A percentile compares a stretch with the other conserved stretches of the same genome.
phyloP scores from a whole-genome alignment of 1,140 invertebrate genomes.

The Amyelois transitella region DNA sequence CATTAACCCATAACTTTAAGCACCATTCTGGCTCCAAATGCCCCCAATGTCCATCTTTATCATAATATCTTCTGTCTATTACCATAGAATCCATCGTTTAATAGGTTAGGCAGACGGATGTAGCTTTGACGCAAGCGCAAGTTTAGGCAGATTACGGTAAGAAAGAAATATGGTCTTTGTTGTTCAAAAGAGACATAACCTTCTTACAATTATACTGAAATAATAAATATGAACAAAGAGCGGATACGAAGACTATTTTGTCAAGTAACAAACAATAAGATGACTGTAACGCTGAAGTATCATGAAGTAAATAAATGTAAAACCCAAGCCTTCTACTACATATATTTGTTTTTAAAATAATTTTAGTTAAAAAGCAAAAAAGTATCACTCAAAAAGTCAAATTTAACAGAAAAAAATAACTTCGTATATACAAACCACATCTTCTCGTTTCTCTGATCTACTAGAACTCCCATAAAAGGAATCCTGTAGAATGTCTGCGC shows the following conservation, averaged over 20 bases:
- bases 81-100: neutral
- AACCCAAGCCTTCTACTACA: too few species aligned
- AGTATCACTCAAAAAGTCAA: too few species aligned
- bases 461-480: neutral
- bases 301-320: too few species aligned
- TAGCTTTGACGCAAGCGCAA: neutral
- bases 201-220: too few species aligned
- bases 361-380: neutral
- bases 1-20: neutral
- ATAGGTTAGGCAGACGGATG: neutral
- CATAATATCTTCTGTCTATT: neutral
- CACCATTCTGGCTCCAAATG: neutral
- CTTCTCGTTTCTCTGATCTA: neutral
- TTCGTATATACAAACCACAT: too few species aligned
- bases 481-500: neutral
- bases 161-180: neutral
- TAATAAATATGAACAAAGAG: too few species aligned
- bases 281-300: too few species aligned
- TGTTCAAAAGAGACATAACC: neutral
- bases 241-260: too few species aligned
- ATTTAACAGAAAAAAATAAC: too few species aligned
- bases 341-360: too few species aligned
- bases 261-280: too few species aligned
- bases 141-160: neutral
- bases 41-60: neutral